phyloP scores from a whole-genome alignment of 2,113 vertebrate genomes.

The Tamias sibiricus region DNA sequence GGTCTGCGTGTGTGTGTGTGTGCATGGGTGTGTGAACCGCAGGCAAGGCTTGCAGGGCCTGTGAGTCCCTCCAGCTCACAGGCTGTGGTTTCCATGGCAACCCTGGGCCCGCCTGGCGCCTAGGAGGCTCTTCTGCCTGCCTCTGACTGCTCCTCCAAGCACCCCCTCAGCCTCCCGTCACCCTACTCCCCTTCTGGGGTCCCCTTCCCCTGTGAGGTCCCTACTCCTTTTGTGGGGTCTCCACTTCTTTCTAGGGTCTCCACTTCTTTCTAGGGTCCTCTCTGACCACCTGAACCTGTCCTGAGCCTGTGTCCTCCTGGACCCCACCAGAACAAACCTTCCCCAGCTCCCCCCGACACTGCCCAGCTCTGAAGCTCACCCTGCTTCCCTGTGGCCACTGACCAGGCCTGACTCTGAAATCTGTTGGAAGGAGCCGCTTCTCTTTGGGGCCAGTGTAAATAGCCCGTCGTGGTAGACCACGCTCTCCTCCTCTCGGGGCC shows the following conservation, averaged over 20 bases:
- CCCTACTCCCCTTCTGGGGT: neutral
- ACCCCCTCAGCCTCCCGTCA: neutral
- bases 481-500: conserved; percentile 72
- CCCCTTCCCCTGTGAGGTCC: fast-evolving
- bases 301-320: fast-evolving
- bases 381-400: conserved; percentile 80
- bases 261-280: neutral
- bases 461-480: conserved; percentile 87
- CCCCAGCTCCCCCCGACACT: neutral
- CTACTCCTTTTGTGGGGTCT: neutral
- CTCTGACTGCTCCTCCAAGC: neutral
- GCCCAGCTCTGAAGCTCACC: conserved; percentile 35
- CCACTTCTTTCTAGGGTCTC: neutral
- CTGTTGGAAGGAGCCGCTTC: conserved; percentile 85
- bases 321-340: neutral
- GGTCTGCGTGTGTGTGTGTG: too few species aligned
- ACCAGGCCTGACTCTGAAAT: conserved; percentile 83
- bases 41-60: neutral
- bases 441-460: conserved; percentile 91
- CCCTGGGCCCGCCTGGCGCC: conserved; percentile 19
- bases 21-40: neutral
- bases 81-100: conserved; percentile 41
- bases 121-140: neutral
- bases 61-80: conserved; percentile 26
- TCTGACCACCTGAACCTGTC: neutral